These are phyloP conservation scores for Urocyon cinereoargenteus DNA, from an alignment of 2,797 vertebrate species.

Conservation along the genomic window DNA sequence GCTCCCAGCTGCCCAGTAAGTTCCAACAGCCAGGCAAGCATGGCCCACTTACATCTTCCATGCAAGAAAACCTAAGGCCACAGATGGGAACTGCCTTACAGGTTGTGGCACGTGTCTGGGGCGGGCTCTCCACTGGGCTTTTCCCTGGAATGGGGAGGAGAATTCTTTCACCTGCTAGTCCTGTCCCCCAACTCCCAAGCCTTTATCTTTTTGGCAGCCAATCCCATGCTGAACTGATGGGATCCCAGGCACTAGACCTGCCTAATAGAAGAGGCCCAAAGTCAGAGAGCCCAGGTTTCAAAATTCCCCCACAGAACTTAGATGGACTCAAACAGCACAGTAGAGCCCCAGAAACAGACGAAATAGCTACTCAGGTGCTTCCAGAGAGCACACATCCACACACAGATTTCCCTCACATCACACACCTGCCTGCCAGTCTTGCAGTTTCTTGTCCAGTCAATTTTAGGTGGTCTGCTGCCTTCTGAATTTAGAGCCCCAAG, in stretches of 20 bases:
- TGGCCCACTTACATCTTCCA: background rate
- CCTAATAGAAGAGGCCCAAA: background rate
- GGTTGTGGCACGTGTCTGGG: background rate
- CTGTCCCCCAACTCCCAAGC: background rate
- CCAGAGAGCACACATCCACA: background rate
- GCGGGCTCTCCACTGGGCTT: background rate
- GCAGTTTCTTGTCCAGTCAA: background rate
- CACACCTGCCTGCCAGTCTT: background rate
- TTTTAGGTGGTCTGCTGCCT: background rate
- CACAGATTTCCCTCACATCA: background rate
- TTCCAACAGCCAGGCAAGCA: background rate
- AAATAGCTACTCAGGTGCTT: background rate
- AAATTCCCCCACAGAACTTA: background rate
- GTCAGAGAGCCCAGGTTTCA: background rate
- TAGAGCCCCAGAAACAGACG: background rate
- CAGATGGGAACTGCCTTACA: background rate
- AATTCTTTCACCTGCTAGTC: background rate
- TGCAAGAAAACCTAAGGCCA: background rate
- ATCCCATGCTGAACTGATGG: background rate
- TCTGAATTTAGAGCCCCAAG: background rate
- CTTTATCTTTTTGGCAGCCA: background rate
- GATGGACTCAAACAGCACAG: background rate
- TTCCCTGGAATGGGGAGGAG: accelerated
- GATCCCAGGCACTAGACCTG: background rate
- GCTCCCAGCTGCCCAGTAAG: background rate